phyloP scores from a whole-genome alignment of 2,113 vertebrate species.

The Erythrocercus mccallii region DNA sequence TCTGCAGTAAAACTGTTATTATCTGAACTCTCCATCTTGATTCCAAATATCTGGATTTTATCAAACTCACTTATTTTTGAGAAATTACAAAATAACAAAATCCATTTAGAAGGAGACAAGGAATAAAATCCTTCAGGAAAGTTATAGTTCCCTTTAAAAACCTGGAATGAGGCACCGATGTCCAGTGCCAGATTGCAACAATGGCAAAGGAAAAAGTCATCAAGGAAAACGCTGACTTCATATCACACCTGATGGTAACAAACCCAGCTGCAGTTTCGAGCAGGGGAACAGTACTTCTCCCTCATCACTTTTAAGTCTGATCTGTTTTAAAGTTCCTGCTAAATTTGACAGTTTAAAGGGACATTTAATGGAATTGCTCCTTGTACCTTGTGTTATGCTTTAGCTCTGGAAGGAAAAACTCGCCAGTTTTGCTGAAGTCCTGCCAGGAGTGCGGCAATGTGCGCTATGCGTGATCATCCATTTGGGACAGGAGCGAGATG shows the following conservation, averaged over 20 bases:
- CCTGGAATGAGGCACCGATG: neutral
- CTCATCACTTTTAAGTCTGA: conserved; percentile 32
- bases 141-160: conserved; percentile 38
- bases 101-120: conserved; percentile 28
- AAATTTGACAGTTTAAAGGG: conserved; percentile 24
- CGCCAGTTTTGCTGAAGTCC: conserved; percentile 20
- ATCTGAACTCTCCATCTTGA: conserved; percentile 7
- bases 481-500: conserved; percentile 26
- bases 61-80: conserved; percentile 46
- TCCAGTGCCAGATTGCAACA: conserved; percentile 24
- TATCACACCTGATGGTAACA: conserved; percentile 49
- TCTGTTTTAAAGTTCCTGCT: conserved; percentile 23
- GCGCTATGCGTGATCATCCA: neutral
- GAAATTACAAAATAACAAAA: conserved; percentile 29
- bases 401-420: conserved; percentile 14
- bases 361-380: conserved; percentile 23
- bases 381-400: neutral
- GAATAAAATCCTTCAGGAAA: conserved; percentile 31
- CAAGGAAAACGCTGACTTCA: conserved; percentile 48
- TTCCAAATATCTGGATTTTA: conserved; percentile 59
- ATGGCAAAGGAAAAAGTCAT: conserved; percentile 36
- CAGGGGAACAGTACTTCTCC: neutral
- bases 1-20: conserved; percentile 6
- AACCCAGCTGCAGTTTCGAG: conserved; percentile 36
- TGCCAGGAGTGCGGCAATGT: conserved; percentile 25